Percentiles rank a stretch among this genome's conserved stretches.
These are phyloP conservation scores for Exephanes ischioxanthus DNA, from an alignment of 2,888 invertebrate genomes.

Conservation along the genomic window DNA sequence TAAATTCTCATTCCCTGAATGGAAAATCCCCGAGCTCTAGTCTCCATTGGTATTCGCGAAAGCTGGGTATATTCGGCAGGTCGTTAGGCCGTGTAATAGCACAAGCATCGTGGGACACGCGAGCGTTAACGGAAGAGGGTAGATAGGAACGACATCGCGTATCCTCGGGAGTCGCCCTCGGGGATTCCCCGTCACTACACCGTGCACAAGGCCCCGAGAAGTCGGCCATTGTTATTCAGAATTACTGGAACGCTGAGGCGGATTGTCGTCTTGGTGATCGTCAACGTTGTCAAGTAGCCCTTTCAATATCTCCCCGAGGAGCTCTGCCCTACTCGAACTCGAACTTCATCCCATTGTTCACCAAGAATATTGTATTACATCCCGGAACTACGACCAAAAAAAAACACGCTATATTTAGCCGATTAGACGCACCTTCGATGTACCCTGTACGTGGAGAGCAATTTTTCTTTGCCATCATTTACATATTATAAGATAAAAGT, in stretches of 20 bases:
- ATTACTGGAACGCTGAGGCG: conserved; percentile 40
- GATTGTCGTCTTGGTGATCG: conserved; percentile 34
- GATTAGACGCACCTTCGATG: neutral
- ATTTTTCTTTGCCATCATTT: neutral
- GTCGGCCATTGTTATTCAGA: conserved; percentile 47
- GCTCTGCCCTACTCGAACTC: neutral
- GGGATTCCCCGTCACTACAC: conserved; percentile 32
- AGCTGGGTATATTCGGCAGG: conserved; percentile 42
- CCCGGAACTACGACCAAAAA: no score
- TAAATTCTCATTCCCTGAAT: conserved; percentile 6
- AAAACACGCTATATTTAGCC: neutral
- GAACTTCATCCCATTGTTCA: conserved; percentile 16
- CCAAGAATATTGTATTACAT: neutral
- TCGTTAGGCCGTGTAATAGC: conserved; percentile 51
- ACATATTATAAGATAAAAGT: no score
- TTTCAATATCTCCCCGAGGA: conserved; percentile 36
- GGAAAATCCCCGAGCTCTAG: conserved; percentile 5
- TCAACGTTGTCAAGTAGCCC: conserved; percentile 17
- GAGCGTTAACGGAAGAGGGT: neutral
- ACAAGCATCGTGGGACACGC: conserved; percentile 25
- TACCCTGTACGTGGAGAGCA: neutral
- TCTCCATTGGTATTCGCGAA: conserved; percentile 11
- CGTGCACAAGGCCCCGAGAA: conserved; percentile 19
- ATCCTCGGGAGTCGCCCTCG: conserved; percentile 30
- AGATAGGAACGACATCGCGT: conserved; percentile 31